Percentiles rank a stretch among this genome's conserved stretches.
Evolutionary conservation across 2,888 invertebrate genomes (phyloP).

Genomic region (Plagiodera versicolora): DNA sequence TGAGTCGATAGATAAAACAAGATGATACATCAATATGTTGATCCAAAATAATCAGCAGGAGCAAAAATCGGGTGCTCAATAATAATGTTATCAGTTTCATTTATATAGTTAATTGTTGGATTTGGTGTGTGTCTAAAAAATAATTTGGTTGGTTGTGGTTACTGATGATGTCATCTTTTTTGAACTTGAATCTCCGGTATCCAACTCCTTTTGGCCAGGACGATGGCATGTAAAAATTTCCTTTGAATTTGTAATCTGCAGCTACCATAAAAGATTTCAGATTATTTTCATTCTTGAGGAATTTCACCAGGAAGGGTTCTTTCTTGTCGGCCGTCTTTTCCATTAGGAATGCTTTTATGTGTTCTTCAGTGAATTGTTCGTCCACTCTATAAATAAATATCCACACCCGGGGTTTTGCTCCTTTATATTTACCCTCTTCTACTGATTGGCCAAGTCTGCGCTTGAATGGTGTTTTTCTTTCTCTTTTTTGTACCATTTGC

Average conservation of each 20-base stretch:
- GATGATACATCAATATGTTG: too few relatives aligned
- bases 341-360: too few relatives aligned
- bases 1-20: too few relatives aligned
- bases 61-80: too few relatives aligned
- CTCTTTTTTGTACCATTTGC: background rate
- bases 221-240: background rate
- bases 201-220: slow-evolving; percentile 1
- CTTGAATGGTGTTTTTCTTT: background rate
- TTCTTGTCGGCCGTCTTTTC: background rate
- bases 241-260: background rate
- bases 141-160: slow-evolving; percentile 1
- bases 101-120: too few relatives aligned
- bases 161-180: too few relatives aligned
- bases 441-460: background rate
- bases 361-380: too few relatives aligned
- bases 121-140: background rate
- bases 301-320: slow-evolving; percentile 3
- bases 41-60: too few relatives aligned
- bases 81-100: too few relatives aligned
- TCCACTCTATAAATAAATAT: too few relatives aligned
- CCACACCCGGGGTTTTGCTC: too few relatives aligned
- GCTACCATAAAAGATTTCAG: slow-evolving; percentile 3
- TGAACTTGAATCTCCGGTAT: background rate
- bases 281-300: background rate
- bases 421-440: background rate